Evolutionary conservation across 2,797 vertebrate genomes (phyloP).

Genomic region (Vespertilio murinus): DNA sequence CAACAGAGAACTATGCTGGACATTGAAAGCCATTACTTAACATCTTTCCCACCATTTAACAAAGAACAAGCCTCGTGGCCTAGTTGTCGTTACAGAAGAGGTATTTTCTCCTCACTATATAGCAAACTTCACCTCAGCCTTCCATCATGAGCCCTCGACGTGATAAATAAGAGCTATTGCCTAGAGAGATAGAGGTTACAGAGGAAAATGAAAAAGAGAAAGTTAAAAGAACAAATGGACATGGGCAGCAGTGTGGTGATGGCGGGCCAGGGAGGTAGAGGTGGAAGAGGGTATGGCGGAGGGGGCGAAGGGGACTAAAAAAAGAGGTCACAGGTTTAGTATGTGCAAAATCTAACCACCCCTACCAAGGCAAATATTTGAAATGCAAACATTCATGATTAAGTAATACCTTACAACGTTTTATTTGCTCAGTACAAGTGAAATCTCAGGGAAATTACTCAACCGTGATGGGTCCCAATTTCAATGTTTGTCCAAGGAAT

Average conservation of each 20-base stretch:
- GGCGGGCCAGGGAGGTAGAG: not conserved
- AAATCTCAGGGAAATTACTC: not conserved
- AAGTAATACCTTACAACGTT: not conserved
- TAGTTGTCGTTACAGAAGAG: not conserved
- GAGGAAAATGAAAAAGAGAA: not conserved
- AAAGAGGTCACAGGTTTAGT: not conserved
- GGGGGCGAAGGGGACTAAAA: fast-evolving
- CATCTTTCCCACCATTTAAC: not conserved
- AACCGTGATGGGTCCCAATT: not conserved
- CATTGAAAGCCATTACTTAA: not conserved
- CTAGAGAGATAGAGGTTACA: not conserved
- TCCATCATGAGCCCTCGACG: not conserved
- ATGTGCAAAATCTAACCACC: not conserved
- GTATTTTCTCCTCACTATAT: not conserved
- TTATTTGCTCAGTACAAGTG: not conserved
- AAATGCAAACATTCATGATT: not conserved
- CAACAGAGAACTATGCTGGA: not conserved
- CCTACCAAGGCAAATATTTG: conserved; percentile 22
- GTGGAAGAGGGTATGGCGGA: not conserved
- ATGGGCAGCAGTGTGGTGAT: not conserved
- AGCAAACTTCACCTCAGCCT: not conserved
- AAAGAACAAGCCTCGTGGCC: not conserved
- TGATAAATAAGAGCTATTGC: not conserved
- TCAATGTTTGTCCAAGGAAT: not conserved
- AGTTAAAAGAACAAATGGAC: not conserved